Conservation (phyloP, 2,888 invertebrate genomes). For the Nomada fabriciana region DNA sequence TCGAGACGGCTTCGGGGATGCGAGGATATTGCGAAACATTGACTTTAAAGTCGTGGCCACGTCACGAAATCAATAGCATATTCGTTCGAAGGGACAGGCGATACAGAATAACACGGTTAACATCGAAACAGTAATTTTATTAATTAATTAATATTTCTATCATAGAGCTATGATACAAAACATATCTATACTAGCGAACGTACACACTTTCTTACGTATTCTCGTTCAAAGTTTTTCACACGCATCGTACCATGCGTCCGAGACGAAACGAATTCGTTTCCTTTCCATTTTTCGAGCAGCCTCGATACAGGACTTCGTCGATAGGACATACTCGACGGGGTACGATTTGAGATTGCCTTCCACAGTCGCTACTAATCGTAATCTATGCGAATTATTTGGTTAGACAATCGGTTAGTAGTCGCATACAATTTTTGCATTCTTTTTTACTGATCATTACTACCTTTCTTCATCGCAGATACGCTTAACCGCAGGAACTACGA, state of each 20-base stretch:
- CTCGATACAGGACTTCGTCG: slow-evolving; percentile 22
- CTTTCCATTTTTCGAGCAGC: slow-evolving; percentile 25
- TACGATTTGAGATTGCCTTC: slow-evolving; percentile 34
- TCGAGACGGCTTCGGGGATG: slow-evolving; percentile 21
- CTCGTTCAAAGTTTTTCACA: slow-evolving; percentile 44
- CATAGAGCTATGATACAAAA: slow-evolving; percentile 78
- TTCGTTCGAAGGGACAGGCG: neutral
- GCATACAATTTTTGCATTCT: slow-evolving; percentile 38
- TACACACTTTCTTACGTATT: slow-evolving; percentile 63
- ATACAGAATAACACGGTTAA: slow-evolving; percentile 57
- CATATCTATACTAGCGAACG: slow-evolving; percentile 67
- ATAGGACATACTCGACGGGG: slow-evolving; percentile 21
- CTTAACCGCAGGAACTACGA: slow-evolving; percentile 62
- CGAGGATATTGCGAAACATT: slow-evolving; percentile 47
- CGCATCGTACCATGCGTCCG: slow-evolving; percentile 52
- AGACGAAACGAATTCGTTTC: slow-evolving; percentile 26
- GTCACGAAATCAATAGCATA: slow-evolving; percentile 28
- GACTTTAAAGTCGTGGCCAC: slow-evolving; percentile 32
- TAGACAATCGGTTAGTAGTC: slow-evolving; percentile 66
- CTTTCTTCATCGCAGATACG: slow-evolving; percentile 35
- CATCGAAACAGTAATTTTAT: slow-evolving; percentile 80
- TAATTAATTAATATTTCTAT: slow-evolving; percentile 71
- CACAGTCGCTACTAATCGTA: slow-evolving; percentile 51
- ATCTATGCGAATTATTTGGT: slow-evolving; percentile 60
- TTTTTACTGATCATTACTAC: slow-evolving; percentile 24